Base-by-base conservation (phyloP, 1,140 invertebrate genomes). In the Drosophila sechellia region DNA sequence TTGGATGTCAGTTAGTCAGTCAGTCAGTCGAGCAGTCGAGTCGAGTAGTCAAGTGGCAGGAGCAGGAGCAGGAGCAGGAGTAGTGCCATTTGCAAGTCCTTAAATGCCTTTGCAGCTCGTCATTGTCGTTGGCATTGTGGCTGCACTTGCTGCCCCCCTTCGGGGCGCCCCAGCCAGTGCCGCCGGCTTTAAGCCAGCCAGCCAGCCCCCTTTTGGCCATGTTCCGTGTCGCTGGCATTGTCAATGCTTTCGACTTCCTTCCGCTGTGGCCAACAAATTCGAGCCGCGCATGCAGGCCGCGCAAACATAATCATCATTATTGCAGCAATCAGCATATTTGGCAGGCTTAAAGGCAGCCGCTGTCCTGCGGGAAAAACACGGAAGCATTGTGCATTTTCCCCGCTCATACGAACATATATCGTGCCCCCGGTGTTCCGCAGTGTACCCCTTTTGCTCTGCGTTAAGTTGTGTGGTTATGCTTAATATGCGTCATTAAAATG, bases 271-370 rank as follows among this genome's bases (percentile, higher is more conserved):
- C 81, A 87, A 87, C 83, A 86, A 86, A 86, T 86, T 86, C 86
- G 83, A 80, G 83, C 71, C 75, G 84, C 79, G 84, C 83, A 86
- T 86, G 83, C 83, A 87, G 79, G 74, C 68, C 75, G 65, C 75
- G 83, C 83, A 87, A 86, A 86, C 83, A 87, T 86, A 86, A 86
- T 86, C 83, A 86, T 86, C 83, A 87, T 86, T 86, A 86, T 86
- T 86, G 79, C 83, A 69, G 83, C 83, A 86, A 86, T 86, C 83
- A 86, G 83, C 83, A 86, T 86, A 86, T 86, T 86, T 86, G 83
- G 83, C 83, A 86, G 78, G 79, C 81, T 80, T 79, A 65, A 65
- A 75, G 59, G 54, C 69, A 39, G 45, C 11, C 20, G 53, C 17
- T 66, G 54, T 48, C 46, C 56, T 55, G 43, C 56, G 49, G 34